Conservation (phyloP, 2,113 vertebrate genomes). For the Hirundichthys speculiger region DNA sequence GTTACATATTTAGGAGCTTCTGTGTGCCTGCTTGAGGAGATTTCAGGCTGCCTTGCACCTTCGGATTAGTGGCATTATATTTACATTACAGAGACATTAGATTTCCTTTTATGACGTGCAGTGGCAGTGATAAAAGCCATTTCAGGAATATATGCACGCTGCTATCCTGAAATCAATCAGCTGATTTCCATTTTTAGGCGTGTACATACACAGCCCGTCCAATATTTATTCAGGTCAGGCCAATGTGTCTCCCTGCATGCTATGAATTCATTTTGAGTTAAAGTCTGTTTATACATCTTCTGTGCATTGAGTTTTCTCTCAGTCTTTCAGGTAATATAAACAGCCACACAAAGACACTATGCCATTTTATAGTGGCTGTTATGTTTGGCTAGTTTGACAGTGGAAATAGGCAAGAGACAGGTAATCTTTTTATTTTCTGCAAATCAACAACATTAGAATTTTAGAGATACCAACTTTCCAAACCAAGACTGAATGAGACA, state of each 20-base stretch:
- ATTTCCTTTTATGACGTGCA: slow-evolving; percentile 54
- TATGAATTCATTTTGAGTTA: no score
- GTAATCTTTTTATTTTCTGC: no score
- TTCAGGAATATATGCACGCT: slow-evolving; percentile 42
- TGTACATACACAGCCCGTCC: slow-evolving; percentile 1
- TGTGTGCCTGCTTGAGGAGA: slow-evolving; percentile 61
- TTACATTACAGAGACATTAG: slow-evolving; percentile 65
- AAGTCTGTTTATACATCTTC: no score
- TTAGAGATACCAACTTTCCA: no score
- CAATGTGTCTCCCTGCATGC: no score
- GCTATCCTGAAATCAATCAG: slow-evolving; percentile 64
- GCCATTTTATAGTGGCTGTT: slow-evolving; percentile 46
- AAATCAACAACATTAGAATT: no score
- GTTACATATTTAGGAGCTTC: slow-evolving; percentile 65
- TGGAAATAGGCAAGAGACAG: no score
- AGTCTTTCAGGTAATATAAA: background rate
- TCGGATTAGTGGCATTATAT: slow-evolving; percentile 65
- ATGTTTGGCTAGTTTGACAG: slow-evolving; percentile 56
- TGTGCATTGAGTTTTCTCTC: no score
- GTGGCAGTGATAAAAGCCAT: slow-evolving; percentile 52
- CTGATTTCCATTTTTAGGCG: slow-evolving; percentile 64
- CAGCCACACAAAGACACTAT: slow-evolving; percentile 19
- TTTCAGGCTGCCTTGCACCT: slow-evolving; percentile 59
- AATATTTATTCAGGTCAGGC: no score
- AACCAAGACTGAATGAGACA: no score